Evolutionary conservation across 2,113 vertebrate genomes (phyloP).

Genomic region (Malurus melanocephalus): DNA sequence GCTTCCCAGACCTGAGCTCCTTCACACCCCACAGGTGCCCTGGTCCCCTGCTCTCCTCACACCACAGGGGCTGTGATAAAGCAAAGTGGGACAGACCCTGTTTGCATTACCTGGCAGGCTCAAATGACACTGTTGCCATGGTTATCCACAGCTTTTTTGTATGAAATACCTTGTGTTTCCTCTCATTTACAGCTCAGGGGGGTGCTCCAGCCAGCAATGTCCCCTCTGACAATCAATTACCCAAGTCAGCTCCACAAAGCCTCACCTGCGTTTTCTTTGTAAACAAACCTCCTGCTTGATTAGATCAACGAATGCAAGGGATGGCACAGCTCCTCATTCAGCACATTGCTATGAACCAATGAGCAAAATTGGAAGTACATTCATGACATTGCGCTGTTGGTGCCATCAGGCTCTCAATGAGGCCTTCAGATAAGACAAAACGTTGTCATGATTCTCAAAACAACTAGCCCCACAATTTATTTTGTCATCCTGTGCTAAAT

Average conservation of each 20-base stretch:
- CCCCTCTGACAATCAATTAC: not conserved
- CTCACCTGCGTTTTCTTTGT: not conserved
- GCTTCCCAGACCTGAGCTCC: not conserved
- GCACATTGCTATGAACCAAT: not conserved
- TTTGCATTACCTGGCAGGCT: not conserved
- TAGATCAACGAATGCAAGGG: not conserved
- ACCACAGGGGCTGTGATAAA: not conserved
- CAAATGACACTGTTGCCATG: not conserved
- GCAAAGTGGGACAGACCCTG: rapidly evolving
- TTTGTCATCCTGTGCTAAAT: not conserved
- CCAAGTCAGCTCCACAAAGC: not conserved
- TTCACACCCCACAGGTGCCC: not conserved
- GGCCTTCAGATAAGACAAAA: not conserved
- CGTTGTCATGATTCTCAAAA: not conserved
- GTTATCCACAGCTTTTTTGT: not conserved
- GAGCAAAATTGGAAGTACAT: not conserved
- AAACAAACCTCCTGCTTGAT: not conserved
- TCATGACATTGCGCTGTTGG: not conserved
- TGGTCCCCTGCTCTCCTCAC: not conserved
- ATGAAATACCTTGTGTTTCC: not conserved
- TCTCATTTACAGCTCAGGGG: not conserved
- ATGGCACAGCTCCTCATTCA: not conserved
- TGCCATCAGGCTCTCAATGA: not conserved
- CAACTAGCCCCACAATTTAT: not conserved
- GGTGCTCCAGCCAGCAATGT: not conserved